Evolutionary conservation across 2,113 vertebrate species (phyloP), one percentile per base, ranked within the genome.

Genomic region (Crocuta crocuta): DNA sequence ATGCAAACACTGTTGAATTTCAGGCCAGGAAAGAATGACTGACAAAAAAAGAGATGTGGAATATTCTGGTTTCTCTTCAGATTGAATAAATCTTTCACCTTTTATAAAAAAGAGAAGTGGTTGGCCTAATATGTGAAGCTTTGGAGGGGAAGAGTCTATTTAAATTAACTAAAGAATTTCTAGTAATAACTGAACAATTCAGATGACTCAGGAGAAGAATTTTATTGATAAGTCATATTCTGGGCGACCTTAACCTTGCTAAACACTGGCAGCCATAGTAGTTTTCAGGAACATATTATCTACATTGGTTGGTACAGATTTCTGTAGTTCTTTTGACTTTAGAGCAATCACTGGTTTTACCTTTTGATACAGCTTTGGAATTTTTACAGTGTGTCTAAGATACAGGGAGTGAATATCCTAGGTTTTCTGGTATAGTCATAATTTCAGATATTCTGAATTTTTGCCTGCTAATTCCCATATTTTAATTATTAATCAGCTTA

Each of bases 41-140:
- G 3, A 23, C 0, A 10, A 12, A 73, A 45, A 48, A 39, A 39
- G 39, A 39, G 39, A 39, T 39, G 39, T 3, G 39, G 39, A 39
- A 39, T 39, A 39, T 39, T 39, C 39, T 39, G 39, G 39, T 39
- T 39, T 39, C 39, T 39, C 39, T 39, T 39, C 39, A 39, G 39
- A 39, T 39, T 39, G 39, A 39, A 39, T 39, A 39, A 39, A 39
- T 39, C 39, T 39, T 39, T 39, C 3, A 39, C 39, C 39, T 39
- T 39, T 39, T 3, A 39, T 3, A 4, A 39, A 96, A 13, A 61
- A 73, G 23, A 89, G 58, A 48, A 74, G 21, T 76, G 33, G 19
- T 91, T 39, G 80, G 31, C 2, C 24, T 96, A 87, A 53, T 53
- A n/a, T 92, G 39, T 92, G 39, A 96, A 89, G 8, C 45, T 89